Evolutionary conservation across 2,797 vertebrate genomes (phyloP).

Genomic region (Syngnathus acus): DNA sequence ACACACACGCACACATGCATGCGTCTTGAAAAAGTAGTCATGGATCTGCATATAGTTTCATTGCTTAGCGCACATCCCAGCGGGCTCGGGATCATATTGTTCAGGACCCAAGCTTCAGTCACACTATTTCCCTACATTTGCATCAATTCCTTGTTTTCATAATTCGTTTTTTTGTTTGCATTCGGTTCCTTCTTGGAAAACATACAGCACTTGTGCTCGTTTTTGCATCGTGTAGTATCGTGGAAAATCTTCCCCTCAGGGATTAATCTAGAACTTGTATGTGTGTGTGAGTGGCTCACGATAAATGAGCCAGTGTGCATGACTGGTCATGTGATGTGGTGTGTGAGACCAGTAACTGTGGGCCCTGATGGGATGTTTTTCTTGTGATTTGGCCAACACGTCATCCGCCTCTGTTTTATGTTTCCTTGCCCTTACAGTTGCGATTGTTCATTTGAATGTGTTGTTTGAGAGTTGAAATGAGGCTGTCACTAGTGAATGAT

Average conservation of each 20-base stretch:
- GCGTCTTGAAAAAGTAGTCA: conserved; percentile 30
- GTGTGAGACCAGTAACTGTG: conserved; percentile 39
- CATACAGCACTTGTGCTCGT: conserved; percentile 10
- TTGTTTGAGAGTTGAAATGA: conserved; percentile 34
- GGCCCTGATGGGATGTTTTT: conserved; percentile 53
- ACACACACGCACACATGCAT: neutral
- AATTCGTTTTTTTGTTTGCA: conserved; percentile 10
- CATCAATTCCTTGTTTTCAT: conserved; percentile 38
- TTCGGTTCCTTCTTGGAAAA: conserved; percentile 17
- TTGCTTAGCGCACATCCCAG: conserved; percentile 54
- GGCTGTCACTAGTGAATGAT: conserved; percentile 63
- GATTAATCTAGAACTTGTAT: conserved; percentile 27
- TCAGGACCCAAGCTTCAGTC: conserved; percentile 20
- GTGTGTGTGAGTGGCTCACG: conserved; percentile 19
- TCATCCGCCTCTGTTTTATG: conserved; percentile 28
- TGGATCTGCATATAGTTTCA: conserved; percentile 43
- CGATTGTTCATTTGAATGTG: conserved; percentile 18
- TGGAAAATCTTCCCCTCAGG: conserved; percentile 21
- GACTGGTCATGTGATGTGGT: conserved; percentile 37
- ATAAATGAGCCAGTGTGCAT: conserved; percentile 37
- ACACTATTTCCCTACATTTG: conserved; percentile 35
- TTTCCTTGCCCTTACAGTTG: conserved; percentile 29
- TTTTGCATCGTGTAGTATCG: conserved; percentile 29
- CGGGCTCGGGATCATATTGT: conserved; percentile 51
- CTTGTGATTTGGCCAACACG: conserved; percentile 26